Base-by-base conservation (phyloP, 2,797 vertebrate genomes). In the Limnodromus scolopaceus region DNA sequence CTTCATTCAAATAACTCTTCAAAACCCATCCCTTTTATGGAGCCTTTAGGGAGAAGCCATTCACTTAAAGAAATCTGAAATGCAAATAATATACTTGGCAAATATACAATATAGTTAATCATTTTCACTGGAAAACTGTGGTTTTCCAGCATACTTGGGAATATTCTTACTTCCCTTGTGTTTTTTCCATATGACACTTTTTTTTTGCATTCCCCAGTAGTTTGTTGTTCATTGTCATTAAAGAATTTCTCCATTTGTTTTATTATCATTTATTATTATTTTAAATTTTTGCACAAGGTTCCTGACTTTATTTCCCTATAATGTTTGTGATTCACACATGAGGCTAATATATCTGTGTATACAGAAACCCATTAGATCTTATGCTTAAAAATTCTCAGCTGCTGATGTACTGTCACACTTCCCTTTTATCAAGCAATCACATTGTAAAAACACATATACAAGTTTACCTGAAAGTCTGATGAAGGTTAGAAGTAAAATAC, bases 1-100 rank as follows among this genome's bases (percentile, higher is more conserved):
- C 79, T 95, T 88, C 58, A 84, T 53, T 90, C 72, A 86, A 72
- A 63, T 92, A 95, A 63, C 54, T 84, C 43, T 81, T 90, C 34
- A 92, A 94, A 92, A 46, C 30, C 54, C n/a, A 69, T 66, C 13
- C 10, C 12, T 93, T 79, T 89, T 87, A 60, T 74, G 28, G 8
- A 84, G 4, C 28, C 36, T 79, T 76, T 70, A 74, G 55, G 36
- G 46, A 90, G 10, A 92, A 32, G 11, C 1, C 23, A n/a, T 17
- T 88, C 46, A 79, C 16, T 82, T 88, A 20, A 72, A 88, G 14
- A 95, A 81, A 91, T 72, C 34, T 76, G 66, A 82, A 95, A 90
- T 84, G 46, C 53, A 93, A 90, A 79, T 46, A 65, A 66, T 53
- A 38, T 49, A 32, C 23, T 79, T 86, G 55, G 22, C n/a, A 95